Base-by-base conservation (phyloP, 2,797 vertebrate species). In the Parotocinclus haroldoi region DNA sequence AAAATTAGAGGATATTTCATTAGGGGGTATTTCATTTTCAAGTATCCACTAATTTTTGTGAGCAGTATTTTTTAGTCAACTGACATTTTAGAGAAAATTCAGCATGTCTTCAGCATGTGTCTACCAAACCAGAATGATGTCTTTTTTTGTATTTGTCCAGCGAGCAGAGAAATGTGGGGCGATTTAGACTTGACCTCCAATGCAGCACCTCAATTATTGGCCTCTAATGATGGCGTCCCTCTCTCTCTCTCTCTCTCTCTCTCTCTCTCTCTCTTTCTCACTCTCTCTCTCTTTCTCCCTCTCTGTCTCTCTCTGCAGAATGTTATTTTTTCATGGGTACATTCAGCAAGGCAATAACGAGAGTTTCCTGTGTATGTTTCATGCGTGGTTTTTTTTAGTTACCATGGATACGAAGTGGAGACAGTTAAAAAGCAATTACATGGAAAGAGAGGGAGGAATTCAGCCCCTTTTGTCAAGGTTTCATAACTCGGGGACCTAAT, bases 351-450 rank as follows among this genome's bases (percentile, higher is more conserved):
- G 85, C 87, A 91, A 91, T 89, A 90, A 91, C 87, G 90, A 91
- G 89, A 87, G 82, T 84, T 6, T 88, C 86, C 79, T 90, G 88
- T 89, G 88, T 90, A 87, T 46, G 45, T 46, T 46, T 85, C 91
- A 86, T 89, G 89, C 91, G 88, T 85, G 87, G 89, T 86, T 79
- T 86, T 89, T 72, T 84, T 76, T 49, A 81, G 90, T 93, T 84
- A 75, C 90, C 89, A 92, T 92, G 91, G 91, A 91, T 90, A 92
- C 91, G 60, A 85, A 88, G 87, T 88, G 90, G 85, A 90, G 88
- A 90, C 88, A 0, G 90, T 90, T 73, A 87, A 88, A 92, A 91
- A 90, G 89, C 89, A 89, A 90, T 92, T 92, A 92, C 88, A 85
- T 82, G 83, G 85, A 85, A 89, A 88, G 85, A 89, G 78, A 84